Conservation (phyloP, 2,888 invertebrate genomes). For the Furcula furcula region DNA sequence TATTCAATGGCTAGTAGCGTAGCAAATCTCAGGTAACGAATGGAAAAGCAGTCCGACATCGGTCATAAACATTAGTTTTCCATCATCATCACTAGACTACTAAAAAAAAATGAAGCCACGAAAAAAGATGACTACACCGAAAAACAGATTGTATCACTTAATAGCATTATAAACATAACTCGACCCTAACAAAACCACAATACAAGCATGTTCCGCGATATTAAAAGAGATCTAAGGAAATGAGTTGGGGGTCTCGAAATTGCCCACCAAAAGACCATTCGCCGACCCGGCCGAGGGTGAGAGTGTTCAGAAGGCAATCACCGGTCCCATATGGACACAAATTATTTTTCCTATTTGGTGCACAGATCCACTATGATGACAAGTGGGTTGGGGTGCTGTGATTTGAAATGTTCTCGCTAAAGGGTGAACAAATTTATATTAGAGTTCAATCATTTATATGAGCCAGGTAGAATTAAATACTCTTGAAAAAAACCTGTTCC, state of each 20-base stretch:
- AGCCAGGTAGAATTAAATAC: no score
- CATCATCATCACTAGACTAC: no score
- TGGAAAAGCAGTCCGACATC: no score
- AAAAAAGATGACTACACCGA: no score
- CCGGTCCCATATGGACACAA: constrained; percentile 79
- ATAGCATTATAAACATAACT: constrained; percentile 9
- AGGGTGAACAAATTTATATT: constrained; percentile 1
- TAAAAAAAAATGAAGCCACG: no score
- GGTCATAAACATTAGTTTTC: no score
- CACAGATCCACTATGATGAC: constrained; percentile 69
- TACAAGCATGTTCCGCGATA: constrained; percentile 42
- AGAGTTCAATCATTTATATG: no score
- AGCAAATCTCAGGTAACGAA: no score
- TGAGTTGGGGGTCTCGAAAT: constrained; percentile 57
- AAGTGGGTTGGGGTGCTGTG: constrained; percentile 63
- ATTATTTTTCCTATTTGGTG: constrained; percentile 73
- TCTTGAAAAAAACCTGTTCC: no score
- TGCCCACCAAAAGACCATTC: constrained; percentile 66
- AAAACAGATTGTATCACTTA: no score
- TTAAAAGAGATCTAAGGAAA: constrained; percentile 66
- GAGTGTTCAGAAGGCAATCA: constrained; percentile 75
- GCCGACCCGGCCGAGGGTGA: constrained; percentile 53
- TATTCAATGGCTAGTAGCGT: no score
- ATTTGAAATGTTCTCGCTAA: constrained; percentile 33
- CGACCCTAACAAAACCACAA: constrained; percentile 39